Conservation (phyloP, 2,113 vertebrate species). For the Centropus unirufus region DNA sequence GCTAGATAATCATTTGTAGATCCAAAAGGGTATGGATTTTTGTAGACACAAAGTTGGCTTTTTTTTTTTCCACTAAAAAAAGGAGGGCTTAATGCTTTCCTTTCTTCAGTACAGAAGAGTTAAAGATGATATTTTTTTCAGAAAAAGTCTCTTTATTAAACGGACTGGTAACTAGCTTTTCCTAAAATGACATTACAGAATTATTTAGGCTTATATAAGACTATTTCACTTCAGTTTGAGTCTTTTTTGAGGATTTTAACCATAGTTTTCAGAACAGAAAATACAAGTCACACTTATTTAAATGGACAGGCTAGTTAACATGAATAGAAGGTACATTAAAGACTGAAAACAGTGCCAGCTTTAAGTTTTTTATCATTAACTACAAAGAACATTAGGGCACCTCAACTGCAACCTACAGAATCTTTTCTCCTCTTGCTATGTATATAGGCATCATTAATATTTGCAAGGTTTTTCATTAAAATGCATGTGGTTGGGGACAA, state of each 20-base stretch:
- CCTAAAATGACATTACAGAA: not conserved
- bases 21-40: not conserved
- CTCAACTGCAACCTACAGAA: not conserved
- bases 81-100: not conserved
- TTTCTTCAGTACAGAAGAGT: not conserved
- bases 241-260: not conserved
- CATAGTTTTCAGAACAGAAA: not conserved
- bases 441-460: not conserved
- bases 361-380: not conserved
- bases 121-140: not conserved
- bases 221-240: not conserved
- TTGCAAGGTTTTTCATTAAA: conserved; percentile 12
- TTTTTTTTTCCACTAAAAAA: not conserved
- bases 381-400: not conserved
- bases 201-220: not conserved
- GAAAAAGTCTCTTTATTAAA: not conserved
- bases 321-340: not conserved
- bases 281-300: not conserved
- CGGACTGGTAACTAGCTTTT: not conserved
- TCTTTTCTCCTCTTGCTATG: not conserved
- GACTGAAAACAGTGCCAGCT: not conserved
- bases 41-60: not conserved
- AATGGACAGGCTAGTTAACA: not conserved
- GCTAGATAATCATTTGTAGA: not conserved
- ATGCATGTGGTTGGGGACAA: not conserved